Evolutionary conservation across 2,113 vertebrate species (phyloP).

Genomic region (Periophthalmodon schlosseri): DNA sequence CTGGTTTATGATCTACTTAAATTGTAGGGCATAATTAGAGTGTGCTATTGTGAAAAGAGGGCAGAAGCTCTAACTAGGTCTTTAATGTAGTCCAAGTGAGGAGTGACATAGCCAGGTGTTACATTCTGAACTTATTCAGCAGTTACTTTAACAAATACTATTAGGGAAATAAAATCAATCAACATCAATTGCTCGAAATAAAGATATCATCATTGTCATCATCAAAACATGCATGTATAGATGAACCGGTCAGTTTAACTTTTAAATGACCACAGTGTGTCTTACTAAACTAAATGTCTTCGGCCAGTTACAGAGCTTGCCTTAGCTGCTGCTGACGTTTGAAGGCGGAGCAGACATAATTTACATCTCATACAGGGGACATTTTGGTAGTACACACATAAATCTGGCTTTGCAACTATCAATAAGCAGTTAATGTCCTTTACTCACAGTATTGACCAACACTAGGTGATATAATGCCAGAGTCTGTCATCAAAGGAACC

Average conservation of each 20-base stretch:
- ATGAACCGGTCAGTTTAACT: neutral
- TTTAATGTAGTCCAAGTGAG: conserved; percentile 16
- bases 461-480: conserved; percentile 46
- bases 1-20: conserved; percentile 8
- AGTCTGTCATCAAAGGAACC: conserved; percentile 53
- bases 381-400: conserved; percentile 60
- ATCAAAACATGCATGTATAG: neutral
- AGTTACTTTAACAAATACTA: conserved; percentile 23
- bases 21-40: conserved; percentile 11
- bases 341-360: neutral
- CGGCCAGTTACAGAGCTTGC: neutral
- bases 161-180: neutral
- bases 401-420: conserved; percentile 62
- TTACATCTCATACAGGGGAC: conserved; percentile 45
- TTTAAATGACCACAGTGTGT: neutral
- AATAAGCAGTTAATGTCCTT: conserved; percentile 58
- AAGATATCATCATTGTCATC: no score
- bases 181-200: no score
- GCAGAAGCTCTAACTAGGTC: conserved; percentile 24
- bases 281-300: neutral
- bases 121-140: conserved; percentile 14
- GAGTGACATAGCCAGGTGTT: neutral
- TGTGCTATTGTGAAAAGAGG: conserved; percentile 32
- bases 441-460: conserved; percentile 46
- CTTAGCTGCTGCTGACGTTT: neutral